Evolutionary conservation across 2,797 vertebrate genomes (phyloP).

Genomic region (Gila robusta): DNA sequence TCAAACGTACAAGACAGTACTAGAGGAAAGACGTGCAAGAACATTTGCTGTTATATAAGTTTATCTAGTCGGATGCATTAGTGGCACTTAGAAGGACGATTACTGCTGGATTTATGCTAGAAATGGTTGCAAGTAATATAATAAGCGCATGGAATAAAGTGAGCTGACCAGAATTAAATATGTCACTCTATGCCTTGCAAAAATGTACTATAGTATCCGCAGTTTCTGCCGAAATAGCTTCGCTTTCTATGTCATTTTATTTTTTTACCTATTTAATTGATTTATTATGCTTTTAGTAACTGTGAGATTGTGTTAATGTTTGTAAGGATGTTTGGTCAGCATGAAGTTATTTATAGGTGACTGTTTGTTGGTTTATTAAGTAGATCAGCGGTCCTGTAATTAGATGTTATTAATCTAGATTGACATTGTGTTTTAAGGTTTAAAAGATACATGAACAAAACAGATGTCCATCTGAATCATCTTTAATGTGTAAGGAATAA

Average conservation of each 20-base stretch:
- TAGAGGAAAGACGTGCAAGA: neutral
- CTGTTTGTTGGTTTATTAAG: neutral
- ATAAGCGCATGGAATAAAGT: neutral
- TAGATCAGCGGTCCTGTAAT: neutral
- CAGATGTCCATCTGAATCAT: neutral
- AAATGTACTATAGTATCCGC: neutral
- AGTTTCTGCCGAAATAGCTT: neutral
- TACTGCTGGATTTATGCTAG: neutral
- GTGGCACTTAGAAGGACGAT: neutral
- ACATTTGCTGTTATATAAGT: neutral
- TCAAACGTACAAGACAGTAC: neutral
- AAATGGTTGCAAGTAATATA: neutral
- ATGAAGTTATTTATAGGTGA: neutral
- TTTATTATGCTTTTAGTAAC: neutral
- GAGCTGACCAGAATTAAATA: neutral
- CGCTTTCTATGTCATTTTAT: neutral
- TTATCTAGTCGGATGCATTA: neutral
- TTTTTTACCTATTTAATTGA: neutral
- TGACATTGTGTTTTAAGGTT: neutral
- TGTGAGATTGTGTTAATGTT: neutral
- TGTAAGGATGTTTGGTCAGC: neutral
- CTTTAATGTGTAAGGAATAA: neutral
- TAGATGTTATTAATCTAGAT: conserved; percentile 1
- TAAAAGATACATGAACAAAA: neutral
- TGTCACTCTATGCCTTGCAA: neutral